Evolutionary conservation across 2,797 vertebrate genomes (phyloP), one percentile per base, ranked within the genome.

Genomic region (Megaceryle alcyon): DNA sequence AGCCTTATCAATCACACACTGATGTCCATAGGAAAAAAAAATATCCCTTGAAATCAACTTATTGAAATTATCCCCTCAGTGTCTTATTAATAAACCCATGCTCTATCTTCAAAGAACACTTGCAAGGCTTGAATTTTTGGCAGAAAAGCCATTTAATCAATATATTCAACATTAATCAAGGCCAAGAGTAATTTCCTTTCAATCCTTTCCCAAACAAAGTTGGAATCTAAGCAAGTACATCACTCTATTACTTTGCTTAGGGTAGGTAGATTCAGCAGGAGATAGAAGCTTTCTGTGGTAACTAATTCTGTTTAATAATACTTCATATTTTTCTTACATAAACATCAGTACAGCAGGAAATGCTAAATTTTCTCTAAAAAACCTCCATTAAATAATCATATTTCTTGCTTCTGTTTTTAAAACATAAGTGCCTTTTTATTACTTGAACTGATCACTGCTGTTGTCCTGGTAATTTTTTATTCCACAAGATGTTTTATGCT

Each of bases 111-210:
- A 94, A 95, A 94, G 83, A 92, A 68, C 48, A 56, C 59, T 80
- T 53, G 35, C 61, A 60, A 72, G 76, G 51, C 57, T 88, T 96
- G 91, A 60, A 71, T 92, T 91, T 94, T 82, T 90, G 81, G 77
- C 54, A 95, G 59, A 93, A 81, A 93, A 93, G 65, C 43, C 73
- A 69, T 79, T 81, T 89, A 57, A 95, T 96, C 94, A 61, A 90
- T 96, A 91, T 92, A 95, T 96, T 91, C 75, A 85, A 95, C 68
- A 81, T 77, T 94, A 90, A 93, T 95, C 84, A 92, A 91, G 72
- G 49, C 81, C 80, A 92, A 94, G n/a, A 93, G 86, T 69, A 88
- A 94, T 96, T 81, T 90, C 9, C 93, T 95, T 92, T 91, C 86
- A 61, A 83, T 33, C 65, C 44, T 93, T 82, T 72, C 63, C 73